Conservation (phyloP, 2,113 vertebrate species). For the Mus pahari region DNA sequence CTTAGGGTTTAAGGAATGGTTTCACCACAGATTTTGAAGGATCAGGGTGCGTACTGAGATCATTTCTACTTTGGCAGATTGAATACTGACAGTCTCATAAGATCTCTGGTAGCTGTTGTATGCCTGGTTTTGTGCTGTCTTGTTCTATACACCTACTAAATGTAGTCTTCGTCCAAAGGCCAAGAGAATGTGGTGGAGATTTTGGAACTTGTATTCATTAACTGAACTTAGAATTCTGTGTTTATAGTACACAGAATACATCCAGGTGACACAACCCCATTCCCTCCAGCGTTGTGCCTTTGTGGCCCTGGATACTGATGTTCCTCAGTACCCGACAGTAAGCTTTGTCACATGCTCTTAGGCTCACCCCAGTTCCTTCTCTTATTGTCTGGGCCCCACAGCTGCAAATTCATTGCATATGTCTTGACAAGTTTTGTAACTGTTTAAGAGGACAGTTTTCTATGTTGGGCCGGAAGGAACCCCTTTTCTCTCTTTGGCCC, state of each 20-base stretch:
- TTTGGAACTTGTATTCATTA: conserved; percentile 23
- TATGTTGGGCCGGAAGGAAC: conserved; percentile 38
- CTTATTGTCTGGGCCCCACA: conserved; percentile 14
- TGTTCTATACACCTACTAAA: neutral
- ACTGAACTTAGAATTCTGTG: conserved; percentile 38
- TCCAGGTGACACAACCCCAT: neutral
- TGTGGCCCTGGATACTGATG: conserved; percentile 20
- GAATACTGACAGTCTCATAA: neutral
- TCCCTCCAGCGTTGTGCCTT: neutral
- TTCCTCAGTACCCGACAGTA: neutral
- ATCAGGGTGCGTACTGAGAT: neutral
- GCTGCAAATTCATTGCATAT: conserved; percentile 44
- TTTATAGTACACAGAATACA: neutral
- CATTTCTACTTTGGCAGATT: neutral
- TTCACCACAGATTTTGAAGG: neutral
- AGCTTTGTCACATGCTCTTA: neutral
- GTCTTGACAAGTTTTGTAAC: conserved; percentile 51
- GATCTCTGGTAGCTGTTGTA: neutral
- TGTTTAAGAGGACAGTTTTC: conserved; percentile 24
- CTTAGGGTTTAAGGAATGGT: neutral
- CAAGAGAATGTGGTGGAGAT: neutral
- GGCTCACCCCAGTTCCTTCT: conserved; percentile 4
- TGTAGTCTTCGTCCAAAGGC: neutral
- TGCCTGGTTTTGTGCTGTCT: neutral
- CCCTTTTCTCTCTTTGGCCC: conserved; percentile 10